phyloP scores from a whole-genome alignment of 2,113 vertebrate species.

The Arvicanthis niloticus region DNA sequence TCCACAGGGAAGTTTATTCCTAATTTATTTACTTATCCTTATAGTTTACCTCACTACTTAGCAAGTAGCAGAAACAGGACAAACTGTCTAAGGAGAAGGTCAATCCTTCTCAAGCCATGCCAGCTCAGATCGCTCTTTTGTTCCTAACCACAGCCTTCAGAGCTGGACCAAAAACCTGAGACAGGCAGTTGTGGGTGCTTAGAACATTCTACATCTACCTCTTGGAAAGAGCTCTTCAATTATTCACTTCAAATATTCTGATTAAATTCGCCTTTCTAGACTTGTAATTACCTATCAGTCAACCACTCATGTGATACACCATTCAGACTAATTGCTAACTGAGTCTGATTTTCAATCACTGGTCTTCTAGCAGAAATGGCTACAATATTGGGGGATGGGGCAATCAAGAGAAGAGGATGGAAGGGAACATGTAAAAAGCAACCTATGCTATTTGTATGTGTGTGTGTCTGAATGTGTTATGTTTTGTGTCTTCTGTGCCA shows the following conservation, averaged over 20 bases:
- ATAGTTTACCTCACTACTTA: not conserved
- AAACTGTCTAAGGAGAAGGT: not conserved
- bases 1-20: not conserved
- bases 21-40: not conserved
- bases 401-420: not conserved
- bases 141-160: not conserved
- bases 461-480: not conserved
- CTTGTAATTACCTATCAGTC: conserved; percentile 45
- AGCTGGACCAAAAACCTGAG: no score
- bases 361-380: conserved; percentile 9
- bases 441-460: not conserved
- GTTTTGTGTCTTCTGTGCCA: not conserved
- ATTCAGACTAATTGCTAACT: conserved; percentile 39
- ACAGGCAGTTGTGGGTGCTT: not conserved
- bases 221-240: conserved; percentile 35
- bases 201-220: not conserved
- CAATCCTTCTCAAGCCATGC: not conserved
- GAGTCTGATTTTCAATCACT: conserved; percentile 59
- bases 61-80: no score
- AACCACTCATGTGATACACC: conserved; percentile 42
- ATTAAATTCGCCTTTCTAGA: conserved; percentile 22
- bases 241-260: conserved; percentile 53
- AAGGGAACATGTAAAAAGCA: not conserved
- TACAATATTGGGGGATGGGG: not conserved
- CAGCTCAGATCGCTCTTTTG: not conserved